A percentile compares a stretch with the other conserved stretches of the same genome.
These are phyloP conservation scores for Thyatira batis DNA, from an alignment of 2,888 invertebrate genomes.

Conservation along the genomic window DNA sequence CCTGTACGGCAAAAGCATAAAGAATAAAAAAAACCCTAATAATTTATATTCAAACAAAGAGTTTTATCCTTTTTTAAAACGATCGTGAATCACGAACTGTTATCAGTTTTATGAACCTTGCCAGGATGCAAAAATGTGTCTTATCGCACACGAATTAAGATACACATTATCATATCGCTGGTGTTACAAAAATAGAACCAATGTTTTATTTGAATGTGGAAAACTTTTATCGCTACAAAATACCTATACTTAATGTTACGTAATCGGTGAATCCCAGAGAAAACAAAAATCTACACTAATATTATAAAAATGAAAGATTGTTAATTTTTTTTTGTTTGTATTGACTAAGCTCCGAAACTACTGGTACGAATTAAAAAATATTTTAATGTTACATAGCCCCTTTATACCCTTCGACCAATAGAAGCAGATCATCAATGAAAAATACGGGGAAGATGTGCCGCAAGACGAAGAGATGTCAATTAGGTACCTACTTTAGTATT, in stretches of 20 bases:
- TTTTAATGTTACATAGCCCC: too few species aligned
- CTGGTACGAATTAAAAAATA: too few species aligned
- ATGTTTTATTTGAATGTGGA: not conserved
- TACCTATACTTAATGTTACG: not conserved
- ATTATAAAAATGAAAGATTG: too few species aligned
- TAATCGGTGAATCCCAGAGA: not conserved
- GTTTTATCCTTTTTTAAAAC: not conserved
- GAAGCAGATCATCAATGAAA: too few species aligned
- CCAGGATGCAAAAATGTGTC: conserved; percentile 17
- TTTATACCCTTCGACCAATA: too few species aligned
- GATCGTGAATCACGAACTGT: conserved; percentile 1
- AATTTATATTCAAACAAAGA: not conserved
- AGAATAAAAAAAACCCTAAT: not conserved
- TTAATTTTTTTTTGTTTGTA: too few species aligned
- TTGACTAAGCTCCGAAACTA: too few species aligned
- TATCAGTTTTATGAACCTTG: conserved; percentile 11
- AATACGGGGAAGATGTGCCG: too few species aligned
- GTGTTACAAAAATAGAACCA: not conserved
- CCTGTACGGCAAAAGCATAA: not conserved
- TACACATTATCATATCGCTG: conserved; percentile 10
- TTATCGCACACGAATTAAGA: conserved; percentile 16
- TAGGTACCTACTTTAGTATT: too few species aligned
- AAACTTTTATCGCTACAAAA: not conserved
- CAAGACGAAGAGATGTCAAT: too few species aligned
- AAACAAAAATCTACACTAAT: too few species aligned